Evolutionary conservation across 2,113 vertebrate species (phyloP).

Genomic region (Malaclemys terrapin): DNA sequence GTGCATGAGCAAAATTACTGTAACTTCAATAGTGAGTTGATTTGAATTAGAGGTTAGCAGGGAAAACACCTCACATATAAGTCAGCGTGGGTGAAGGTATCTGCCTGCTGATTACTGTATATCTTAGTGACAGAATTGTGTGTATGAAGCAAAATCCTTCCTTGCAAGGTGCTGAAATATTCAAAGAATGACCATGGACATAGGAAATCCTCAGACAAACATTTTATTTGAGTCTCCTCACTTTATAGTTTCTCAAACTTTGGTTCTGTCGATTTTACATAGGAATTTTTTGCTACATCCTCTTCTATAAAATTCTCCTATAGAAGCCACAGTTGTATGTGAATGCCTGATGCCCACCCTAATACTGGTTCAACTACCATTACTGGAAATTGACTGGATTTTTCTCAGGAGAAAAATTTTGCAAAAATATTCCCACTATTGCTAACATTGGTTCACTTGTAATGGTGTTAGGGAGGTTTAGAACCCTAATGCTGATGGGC

Average conservation of each 20-base stretch:
- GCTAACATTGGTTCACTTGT: neutral
- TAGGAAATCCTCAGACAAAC: neutral
- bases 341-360: neutral
- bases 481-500: neutral
- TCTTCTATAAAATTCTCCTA: neutral
- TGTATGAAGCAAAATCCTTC: neutral
- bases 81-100: neutral
- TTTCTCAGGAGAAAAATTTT: neutral
- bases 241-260: neutral
- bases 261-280: neutral
- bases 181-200: neutral
- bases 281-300: neutral
- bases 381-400: neutral
- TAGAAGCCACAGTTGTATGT: neutral
- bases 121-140: neutral
- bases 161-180: neutral
- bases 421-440: neutral
- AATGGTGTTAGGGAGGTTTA: neutral
- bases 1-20: neutral
- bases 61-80: neutral
- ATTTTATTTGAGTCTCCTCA: neutral
- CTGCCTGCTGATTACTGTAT: neutral
- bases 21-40: neutral
- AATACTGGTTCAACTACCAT: neutral
- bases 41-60: neutral